Evolutionary conservation across 2,888 invertebrate species (phyloP).

Genomic region (Athalia circularis): DNA sequence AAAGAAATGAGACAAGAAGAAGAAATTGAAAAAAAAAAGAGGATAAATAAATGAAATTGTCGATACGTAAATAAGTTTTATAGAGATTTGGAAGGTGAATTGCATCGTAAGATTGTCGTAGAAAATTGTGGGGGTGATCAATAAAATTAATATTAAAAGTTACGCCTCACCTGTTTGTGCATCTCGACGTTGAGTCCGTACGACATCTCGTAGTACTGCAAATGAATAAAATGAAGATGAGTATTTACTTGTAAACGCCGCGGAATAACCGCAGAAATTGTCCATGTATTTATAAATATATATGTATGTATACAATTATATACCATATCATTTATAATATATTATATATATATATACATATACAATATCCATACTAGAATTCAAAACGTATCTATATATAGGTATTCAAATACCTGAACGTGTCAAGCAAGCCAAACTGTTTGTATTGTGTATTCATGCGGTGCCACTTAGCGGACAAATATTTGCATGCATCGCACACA

Average conservation of each 20-base stretch:
- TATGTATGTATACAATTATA: too few relatives aligned
- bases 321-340: too few relatives aligned
- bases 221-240: conserved; percentile 68
- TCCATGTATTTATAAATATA: too few relatives aligned
- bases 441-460: conserved; percentile 20
- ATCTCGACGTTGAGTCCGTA: conserved; percentile 98
- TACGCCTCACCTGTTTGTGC: conserved; percentile 92
- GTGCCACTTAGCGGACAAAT: conserved; percentile 16
- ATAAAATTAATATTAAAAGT: conserved; percentile 3
- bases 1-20: neutral
- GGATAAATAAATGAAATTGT: neutral
- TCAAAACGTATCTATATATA: too few relatives aligned
- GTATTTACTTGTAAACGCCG: neutral
- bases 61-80: too few relatives aligned
- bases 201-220: conserved; percentile 98
- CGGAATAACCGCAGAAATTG: neutral
- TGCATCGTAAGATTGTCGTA: neutral
- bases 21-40: neutral
- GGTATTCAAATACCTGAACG: neutral
- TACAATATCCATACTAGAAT: too few relatives aligned
- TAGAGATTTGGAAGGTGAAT: too few relatives aligned
- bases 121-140: neutral
- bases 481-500: conserved; percentile 23
- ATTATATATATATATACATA: too few relatives aligned
- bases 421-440: conserved; percentile 35